Evolutionary conservation across 2,888 invertebrate species (phyloP), one percentile per base, ranked within the genome.

Genomic region (Junonia oenone): DNA sequence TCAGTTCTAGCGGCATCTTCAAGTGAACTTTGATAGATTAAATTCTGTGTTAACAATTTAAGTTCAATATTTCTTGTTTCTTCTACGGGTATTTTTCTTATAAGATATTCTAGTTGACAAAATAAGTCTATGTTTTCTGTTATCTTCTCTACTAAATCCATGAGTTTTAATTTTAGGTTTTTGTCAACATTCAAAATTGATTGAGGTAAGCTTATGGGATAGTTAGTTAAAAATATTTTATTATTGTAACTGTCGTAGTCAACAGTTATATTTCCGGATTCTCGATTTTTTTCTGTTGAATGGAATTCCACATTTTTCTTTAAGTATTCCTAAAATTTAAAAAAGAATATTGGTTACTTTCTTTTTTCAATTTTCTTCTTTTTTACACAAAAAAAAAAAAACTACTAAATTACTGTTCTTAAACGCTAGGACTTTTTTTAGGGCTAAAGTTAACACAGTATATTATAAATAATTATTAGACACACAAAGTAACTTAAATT

Each of bases 21-120:
- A 45, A 27, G 38, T 13, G 51, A 45, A 45, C 53, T 55, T 59
- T 60, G 45, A 50, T 61, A 63, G 5, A 49, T 22, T 22, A 72
- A 49, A 45, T 67, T 60, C 35, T 67, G 61, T 4, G 45, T 54
- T 6, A 72, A 63, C 19, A 72, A 48, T 19, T 67, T 58, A n/a
- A 71, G 62, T 33, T 71, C 69, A 35, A 59, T 37, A 26, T 58
- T 48, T 48, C 61, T 62, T 2, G 58, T 59, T 35, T 68, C 62
- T 11, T 62, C 55, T 2, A 66, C 40, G 26, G 66, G 67, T 29
- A 55, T 65, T 3, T 63, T 58, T 19, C 71, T 59, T 17, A 64
- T 58, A 14, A 66, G 55, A 43, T 48, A 65, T 47, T 72, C 72
- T 6, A 72, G 57, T 56, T 68, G 65, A 45, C 66, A 64, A 47